Base-by-base conservation (phyloP, 2,113 vertebrate genomes). In the Solenodon paradoxus region DNA sequence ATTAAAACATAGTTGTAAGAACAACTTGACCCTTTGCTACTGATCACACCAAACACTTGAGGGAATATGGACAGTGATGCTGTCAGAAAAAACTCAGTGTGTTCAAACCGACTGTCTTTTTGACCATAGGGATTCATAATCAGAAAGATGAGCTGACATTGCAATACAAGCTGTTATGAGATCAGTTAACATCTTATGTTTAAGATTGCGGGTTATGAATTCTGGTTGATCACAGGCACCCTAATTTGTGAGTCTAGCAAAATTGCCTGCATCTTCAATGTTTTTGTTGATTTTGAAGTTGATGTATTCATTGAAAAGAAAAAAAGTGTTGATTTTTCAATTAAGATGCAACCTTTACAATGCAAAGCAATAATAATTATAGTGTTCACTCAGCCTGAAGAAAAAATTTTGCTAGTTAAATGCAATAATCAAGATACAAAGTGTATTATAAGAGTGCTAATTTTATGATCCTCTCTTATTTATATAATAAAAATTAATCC, bases 271-370 rank as follows among this genome's bases (percentile, higher is more conserved):
- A 63, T 93, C 74, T 96, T 97, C 66, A 88, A 4, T 94, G 81
- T 95, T 97, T 96, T 88, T 81, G 69, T 96, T 97, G 80, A 71
- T 90, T 97, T 96, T 92, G 88, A 97, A 95, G 64, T 89, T 93
- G 92, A 97, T 84, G n/a, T 87, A 87, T 28, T 97, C 83, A 85
- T 72, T 92, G 80, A 96, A 95, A 96, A 20, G 75, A 53, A 87
- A 96, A 94, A 95, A 96, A 85, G 79, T 94, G 91, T 97, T 97
- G 87, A 97, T 96, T 97, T 97, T 96, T 97, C 92, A 96, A 97
- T 96, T 96, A 96, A 94, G 90, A 94, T 81, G 93, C 83, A 97
- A 96, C 94, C 92, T 97, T 97, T 95, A 92, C 64, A 97, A 93
- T 91, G 95, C 59, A 96, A 79, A 87, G 95, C 74, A 88, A 91